Evolutionary conservation across 1,140 invertebrate genomes (phyloP).

Genomic region (Lordiphosa mommai): DNA sequence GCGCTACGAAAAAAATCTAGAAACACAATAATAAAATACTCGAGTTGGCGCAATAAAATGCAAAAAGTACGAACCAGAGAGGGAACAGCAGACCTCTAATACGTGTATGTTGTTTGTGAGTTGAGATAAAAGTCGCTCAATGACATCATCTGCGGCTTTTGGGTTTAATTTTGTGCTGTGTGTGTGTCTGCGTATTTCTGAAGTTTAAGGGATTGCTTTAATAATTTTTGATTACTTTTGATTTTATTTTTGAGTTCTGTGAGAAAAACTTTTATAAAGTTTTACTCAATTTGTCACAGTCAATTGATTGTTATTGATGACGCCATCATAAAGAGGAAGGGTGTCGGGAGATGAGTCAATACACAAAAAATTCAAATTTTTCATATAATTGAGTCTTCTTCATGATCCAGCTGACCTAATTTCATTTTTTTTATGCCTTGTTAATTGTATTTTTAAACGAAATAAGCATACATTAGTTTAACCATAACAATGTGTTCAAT

Average conservation of each 20-base stretch:
- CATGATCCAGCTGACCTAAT: conserved; percentile 51
- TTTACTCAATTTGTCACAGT: conserved; percentile 64
- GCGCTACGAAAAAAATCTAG: conserved; percentile 53
- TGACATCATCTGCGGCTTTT: conserved; percentile 60
- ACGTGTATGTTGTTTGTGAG: conserved; percentile 14
- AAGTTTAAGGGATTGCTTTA: conserved; percentile 21
- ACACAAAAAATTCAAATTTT: conserved; percentile 11
- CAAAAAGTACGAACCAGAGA: conserved; percentile 41
- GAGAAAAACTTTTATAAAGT: conserved; percentile 15
- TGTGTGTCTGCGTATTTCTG: conserved; percentile 9
- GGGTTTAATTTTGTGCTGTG: conserved; percentile 18
- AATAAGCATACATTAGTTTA: no score
- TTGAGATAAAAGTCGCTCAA: conserved; percentile 65
- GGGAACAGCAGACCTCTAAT: conserved; percentile 46
- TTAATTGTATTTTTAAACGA: conserved; percentile 30
- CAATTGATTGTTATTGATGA: conserved; percentile 74
- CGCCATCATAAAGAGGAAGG: conserved; percentile 32
- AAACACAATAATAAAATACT: conserved; percentile 50
- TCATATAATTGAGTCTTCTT: conserved; percentile 38
- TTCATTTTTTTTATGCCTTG: conserved; percentile 23
- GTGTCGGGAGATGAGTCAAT: conserved; percentile 34
- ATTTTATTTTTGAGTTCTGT: conserved; percentile 10
- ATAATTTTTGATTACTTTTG: conserved; percentile 25
- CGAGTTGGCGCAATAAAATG: conserved; percentile 45
- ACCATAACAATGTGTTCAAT: no score